Evolutionary conservation across 1,140 invertebrate species (phyloP).

Genomic region (Sweltsa coloradensis): DNA sequence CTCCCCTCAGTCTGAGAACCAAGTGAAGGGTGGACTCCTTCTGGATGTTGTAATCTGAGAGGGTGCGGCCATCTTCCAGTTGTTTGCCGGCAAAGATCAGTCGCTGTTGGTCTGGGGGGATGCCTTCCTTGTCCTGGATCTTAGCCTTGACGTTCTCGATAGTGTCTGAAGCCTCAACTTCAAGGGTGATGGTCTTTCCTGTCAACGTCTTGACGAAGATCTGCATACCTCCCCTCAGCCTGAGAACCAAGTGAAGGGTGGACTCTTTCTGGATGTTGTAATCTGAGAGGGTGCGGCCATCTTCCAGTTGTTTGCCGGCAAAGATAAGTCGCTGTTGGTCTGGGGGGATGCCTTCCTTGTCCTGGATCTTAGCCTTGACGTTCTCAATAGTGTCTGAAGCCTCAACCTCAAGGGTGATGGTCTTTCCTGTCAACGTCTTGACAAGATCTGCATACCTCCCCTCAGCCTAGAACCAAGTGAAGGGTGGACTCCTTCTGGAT

Average conservation of each 20-base stretch:
- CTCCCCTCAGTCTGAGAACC: constrained; percentile 51
- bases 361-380: too few species aligned
- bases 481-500: constrained; percentile 59
- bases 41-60: constrained; percentile 78
- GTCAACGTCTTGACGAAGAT: too few species aligned
- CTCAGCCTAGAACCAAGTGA: constrained; percentile 38
- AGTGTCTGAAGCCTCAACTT: constrained; percentile 71
- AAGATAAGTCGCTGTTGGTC: constrained; percentile 51
- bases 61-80: constrained; percentile 67
- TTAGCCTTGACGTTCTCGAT: constrained; percentile 81
- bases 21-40: constrained; percentile 67
- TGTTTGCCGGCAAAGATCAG: constrained; percentile 71
- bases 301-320: constrained; percentile 65
- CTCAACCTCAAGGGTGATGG: constrained; percentile 44
- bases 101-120: constrained; percentile 63
- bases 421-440: constrained; percentile 51
- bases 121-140: constrained; percentile 64
- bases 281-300: constrained; percentile 61
- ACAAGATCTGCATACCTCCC: constrained; percentile 58
- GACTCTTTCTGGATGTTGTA: constrained; percentile 60
- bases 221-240: constrained; percentile 6
- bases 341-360: too few species aligned
- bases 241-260: constrained; percentile 2
- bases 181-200: constrained; percentile 59
- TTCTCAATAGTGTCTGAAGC: too few species aligned